Percentiles rank a stretch among this genome's conserved stretches.
phyloP scores from a whole-genome alignment of 2,888 invertebrate genomes.

The Chloroclystis v-ata region DNA sequence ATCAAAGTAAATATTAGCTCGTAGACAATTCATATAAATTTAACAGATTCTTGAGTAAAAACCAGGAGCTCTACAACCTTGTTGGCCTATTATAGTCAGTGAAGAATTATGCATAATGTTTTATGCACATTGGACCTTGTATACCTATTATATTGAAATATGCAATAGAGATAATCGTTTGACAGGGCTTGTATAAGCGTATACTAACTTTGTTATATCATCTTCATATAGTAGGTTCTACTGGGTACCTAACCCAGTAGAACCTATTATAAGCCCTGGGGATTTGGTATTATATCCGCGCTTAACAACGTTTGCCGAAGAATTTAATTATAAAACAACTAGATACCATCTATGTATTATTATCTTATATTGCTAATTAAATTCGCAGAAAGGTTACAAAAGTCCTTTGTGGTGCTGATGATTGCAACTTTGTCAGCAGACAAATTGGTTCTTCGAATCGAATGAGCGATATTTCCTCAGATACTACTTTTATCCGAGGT shows the following conservation, averaged over 20 bases:
- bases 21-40: slow-evolving; percentile 31
- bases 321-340: too few species aligned
- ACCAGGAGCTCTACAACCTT: slow-evolving; percentile 23
- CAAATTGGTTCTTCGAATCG: slow-evolving; percentile 42
- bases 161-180: background rate
- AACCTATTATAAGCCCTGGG: too few species aligned
- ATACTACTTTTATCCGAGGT: too few species aligned
- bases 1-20: slow-evolving; percentile 18
- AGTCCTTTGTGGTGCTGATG: slow-evolving; percentile 28
- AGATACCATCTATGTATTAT: too few species aligned
- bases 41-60: slow-evolving; percentile 27
- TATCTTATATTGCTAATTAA: slow-evolving; percentile 9
- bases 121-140: slow-evolving; percentile 23
- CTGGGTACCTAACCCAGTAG: too few species aligned
- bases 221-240: too few species aligned
- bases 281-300: too few species aligned
- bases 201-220: too few species aligned
- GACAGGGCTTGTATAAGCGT: too few species aligned
- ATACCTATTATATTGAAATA: background rate
- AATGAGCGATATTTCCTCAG: too few species aligned
- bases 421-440: slow-evolving; percentile 32
- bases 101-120: slow-evolving; percentile 33
- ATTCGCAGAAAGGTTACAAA: slow-evolving; percentile 21
- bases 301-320: too few species aligned
- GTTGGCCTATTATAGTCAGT: slow-evolving; percentile 38